Base-by-base conservation (phyloP, 2,113 vertebrate genomes). In the Hucho hucho region DNA sequence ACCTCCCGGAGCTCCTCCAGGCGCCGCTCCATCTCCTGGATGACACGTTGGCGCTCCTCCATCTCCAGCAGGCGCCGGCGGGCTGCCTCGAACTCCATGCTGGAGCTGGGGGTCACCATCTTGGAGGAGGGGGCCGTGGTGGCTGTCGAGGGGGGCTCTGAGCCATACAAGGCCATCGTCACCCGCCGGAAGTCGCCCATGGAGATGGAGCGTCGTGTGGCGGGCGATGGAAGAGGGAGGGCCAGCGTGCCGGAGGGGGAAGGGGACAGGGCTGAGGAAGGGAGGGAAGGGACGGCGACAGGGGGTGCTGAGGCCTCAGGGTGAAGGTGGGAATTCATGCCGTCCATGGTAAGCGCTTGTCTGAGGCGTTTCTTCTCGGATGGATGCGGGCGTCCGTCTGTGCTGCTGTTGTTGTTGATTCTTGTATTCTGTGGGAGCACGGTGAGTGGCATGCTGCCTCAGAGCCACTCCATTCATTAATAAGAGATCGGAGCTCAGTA, bases 81-180 rank as follows among this genome's bases (percentile, higher is more conserved):
- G 1, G 96, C 96, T 11, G 95, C 95, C 73, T 95, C 94, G 0
- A 98, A 95, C 93, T 98, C 96, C 92, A 96, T 93, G 81, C 88
- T 95, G 81, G 84, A 94, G 84, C 92, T 93, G 0, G 94, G 93
- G 46, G 94, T 94, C 18, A 91, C 92, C 37, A 82, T 89, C 25
- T 84, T 91, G 79, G 87, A 93, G 11, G 89, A 91, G 14, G 90
- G 93, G 5, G 93, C 94, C 1, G 91, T 89, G 72, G 89, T 84
- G 0, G 92, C 77, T 11, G 89, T 75, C 14, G 91, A 91, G 0
- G 81, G 76, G 0, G 89, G 88, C 13, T 92, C 90, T 0, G 92
- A 92, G 3, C 88, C 69, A 25, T 86, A 83, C 46, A 87, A 84
- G 5, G 80, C 84, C 32, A 73, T 88, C 6, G 89, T 86, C 67